Percentiles rank a stretch among this genome's conserved stretches.
phyloP scores from a whole-genome alignment of 1,140 invertebrate genomes.

The Apis dorsata region DNA sequence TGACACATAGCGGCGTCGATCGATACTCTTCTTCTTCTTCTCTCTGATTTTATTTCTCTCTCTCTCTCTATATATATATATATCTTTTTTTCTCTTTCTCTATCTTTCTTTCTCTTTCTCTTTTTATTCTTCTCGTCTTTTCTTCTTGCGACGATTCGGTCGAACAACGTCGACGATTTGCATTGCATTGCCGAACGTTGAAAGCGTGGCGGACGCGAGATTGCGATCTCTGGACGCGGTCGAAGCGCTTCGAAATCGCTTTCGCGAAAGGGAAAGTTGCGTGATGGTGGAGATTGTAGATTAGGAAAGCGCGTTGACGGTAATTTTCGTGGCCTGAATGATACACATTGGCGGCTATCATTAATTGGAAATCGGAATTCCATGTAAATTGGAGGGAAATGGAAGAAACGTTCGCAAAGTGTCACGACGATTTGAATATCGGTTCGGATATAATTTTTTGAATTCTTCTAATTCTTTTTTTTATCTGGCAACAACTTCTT shows the following conservation, averaged over 20 bases:
- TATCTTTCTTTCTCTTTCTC: too few species aligned
- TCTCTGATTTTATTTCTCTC: background rate
- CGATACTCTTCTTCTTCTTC: background rate
- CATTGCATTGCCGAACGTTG: background rate
- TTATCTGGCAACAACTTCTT: too few species aligned
- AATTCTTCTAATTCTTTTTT: too few species aligned
- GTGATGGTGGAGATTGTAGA: background rate
- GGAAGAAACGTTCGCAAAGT: background rate
- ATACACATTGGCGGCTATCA: too few species aligned
- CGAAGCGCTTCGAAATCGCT: background rate
- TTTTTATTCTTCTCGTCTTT: background rate
- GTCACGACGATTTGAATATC: too few species aligned
- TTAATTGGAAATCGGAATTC: too few species aligned
- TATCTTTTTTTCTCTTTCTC: too few species aligned
- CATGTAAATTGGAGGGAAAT: background rate
- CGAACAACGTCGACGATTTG: background rate
- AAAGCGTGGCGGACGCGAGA: background rate
- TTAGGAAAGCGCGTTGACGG: background rate
- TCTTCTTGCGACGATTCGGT: background rate
- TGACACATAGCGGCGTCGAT: slow-evolving; percentile 12
- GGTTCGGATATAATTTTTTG: too few species aligned
- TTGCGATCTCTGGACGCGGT: background rate
- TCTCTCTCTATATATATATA: too few species aligned
- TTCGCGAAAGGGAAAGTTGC: slow-evolving; percentile 5
- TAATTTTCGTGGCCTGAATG: background rate